These are phyloP conservation scores for Hydroisotoma schaefferi DNA, from an alignment of 2,888 invertebrate species.

Conservation along the genomic window DNA sequence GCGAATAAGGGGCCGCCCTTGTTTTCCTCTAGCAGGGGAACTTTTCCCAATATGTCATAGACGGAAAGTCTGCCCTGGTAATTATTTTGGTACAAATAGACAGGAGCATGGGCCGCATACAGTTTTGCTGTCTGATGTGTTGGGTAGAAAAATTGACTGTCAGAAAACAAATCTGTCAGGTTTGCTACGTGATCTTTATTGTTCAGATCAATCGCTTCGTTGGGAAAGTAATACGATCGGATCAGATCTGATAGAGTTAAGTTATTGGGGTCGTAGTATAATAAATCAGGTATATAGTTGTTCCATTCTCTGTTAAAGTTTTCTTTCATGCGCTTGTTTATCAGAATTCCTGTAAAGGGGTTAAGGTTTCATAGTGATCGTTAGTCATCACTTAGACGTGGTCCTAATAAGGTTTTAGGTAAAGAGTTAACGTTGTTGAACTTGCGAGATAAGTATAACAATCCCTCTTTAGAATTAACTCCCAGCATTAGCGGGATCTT, in stretches of 20 bases:
- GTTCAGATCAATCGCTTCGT: conserved; percentile 1
- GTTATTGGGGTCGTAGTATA: conserved; percentile 2
- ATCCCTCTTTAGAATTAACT: conserved; percentile 10
- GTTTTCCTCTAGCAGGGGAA: not conserved
- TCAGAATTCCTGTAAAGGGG: not conserved
- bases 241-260: not conserved
- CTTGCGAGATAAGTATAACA: not conserved
- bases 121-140: conserved; percentile 5
- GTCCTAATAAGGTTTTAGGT: not conserved
- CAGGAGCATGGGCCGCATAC: conserved; percentile 9
- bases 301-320: not conserved
- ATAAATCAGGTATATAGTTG: not conserved
- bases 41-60: conserved; percentile 9
- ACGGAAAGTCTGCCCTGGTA: conserved; percentile 12
- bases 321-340: not conserved
- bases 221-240: conserved; percentile 7
- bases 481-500: conserved; percentile 8
- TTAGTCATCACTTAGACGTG: not conserved
- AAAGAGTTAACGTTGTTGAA: not conserved
- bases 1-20: not conserved
- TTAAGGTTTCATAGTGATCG: not conserved
- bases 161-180: conserved; percentile 17
- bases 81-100: conserved; percentile 13
- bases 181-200: conserved; percentile 8
- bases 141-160: conserved; percentile 9